A percentile compares a stretch with the other conserved stretches of the same genome.
Conservation (phyloP, 1,140 invertebrate genomes). For the Ruditapes philippinarum region DNA sequence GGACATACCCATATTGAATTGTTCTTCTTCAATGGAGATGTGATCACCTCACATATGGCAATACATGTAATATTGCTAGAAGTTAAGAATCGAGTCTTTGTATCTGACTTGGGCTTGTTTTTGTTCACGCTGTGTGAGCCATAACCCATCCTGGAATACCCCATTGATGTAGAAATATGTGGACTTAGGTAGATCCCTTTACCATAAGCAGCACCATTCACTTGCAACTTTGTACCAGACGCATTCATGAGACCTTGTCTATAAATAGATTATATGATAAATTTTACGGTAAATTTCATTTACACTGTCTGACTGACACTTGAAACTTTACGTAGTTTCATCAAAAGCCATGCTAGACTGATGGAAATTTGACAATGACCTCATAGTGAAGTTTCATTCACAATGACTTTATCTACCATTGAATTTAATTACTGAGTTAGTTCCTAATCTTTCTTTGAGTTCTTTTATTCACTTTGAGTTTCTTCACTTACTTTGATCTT, state of each 20-base stretch:
- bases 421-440: too few species aligned
- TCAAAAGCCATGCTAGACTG: too few species aligned
- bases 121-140: constrained; percentile 52
- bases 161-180: constrained; percentile 72
- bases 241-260: constrained; percentile 82
- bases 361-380: too few species aligned
- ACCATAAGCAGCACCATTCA: constrained; percentile 83
- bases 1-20: constrained; percentile 77
- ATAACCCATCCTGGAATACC: constrained; percentile 79
- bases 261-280: too few species aligned
- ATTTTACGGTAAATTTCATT: too few species aligned
- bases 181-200: constrained; percentile 85
- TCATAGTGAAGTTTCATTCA: too few species aligned
- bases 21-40: constrained; percentile 73
- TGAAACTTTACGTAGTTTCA: neutral
- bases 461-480: too few species aligned
- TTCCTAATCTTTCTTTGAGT: too few species aligned
- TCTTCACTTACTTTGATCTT: too few species aligned
- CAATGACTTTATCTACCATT: too few species aligned
- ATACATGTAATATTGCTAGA: constrained; percentile 75
- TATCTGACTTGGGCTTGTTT: neutral
- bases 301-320: neutral
- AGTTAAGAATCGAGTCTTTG: constrained; percentile 61
- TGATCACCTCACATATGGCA: constrained; percentile 81
- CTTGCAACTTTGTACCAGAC: constrained; percentile 81